Evolutionary conservation across 2,113 vertebrate species (phyloP).

Genomic region (Spheniscus mendiculus): DNA sequence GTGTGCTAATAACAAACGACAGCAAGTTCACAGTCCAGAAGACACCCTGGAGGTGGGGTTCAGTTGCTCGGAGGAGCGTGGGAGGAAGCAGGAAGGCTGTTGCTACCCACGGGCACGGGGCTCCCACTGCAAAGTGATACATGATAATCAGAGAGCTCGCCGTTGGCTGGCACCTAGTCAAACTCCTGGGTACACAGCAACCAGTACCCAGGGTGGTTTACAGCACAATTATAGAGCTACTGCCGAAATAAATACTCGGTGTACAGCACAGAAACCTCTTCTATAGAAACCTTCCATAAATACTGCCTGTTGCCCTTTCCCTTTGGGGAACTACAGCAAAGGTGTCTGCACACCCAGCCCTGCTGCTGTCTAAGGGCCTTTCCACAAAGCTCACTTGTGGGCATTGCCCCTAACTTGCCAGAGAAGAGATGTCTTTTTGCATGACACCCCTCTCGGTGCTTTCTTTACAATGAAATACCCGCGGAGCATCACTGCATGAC

Average conservation of each 20-base stretch:
- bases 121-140: not conserved
- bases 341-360: not conserved
- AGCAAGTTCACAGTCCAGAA: not conserved
- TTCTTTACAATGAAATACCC: not conserved
- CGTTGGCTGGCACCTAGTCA: not conserved
- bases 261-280: not conserved
- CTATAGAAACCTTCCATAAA: not conserved
- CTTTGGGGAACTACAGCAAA: accelerated
- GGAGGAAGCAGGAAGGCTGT: not conserved
- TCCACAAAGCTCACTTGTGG: not conserved
- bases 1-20: not conserved
- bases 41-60: not conserved
- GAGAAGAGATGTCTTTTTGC: not conserved
- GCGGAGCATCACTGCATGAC: accelerated
- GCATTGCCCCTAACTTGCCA: not conserved
- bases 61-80: not conserved
- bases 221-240: not conserved
- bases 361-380: not conserved
- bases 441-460: not conserved
- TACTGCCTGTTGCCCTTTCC: not conserved
- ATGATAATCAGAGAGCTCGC: not conserved
- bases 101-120: not conserved
- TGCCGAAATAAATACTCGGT: not conserved
- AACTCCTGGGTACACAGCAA: not conserved
- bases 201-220: slow-evolving; percentile 1